A percentile compares a stretch with the other conserved stretches of the same genome.
Conservation (phyloP, 2,888 invertebrate species). For the Athripsodes cinereus region DNA sequence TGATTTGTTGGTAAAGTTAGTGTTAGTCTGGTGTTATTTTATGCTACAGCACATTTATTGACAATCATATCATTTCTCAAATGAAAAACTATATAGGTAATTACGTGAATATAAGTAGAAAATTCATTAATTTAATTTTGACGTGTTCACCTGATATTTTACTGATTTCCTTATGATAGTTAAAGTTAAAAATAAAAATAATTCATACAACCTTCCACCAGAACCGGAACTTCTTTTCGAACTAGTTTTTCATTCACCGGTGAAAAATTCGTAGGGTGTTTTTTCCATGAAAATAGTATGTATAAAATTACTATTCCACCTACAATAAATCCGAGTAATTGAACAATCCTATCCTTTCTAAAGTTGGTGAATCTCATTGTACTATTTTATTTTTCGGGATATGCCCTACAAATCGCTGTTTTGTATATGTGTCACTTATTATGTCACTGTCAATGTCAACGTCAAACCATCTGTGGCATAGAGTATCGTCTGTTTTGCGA, state of each 20-base stretch:
- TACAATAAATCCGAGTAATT: not conserved
- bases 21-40: too few species aligned
- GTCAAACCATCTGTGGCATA: too few species aligned
- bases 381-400: not conserved
- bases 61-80: too few species aligned
- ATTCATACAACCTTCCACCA: conserved; percentile 34
- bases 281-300: conserved; percentile 12
- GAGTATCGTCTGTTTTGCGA: too few species aligned
- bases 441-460: too few species aligned
- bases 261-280: conserved; percentile 1
- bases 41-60: too few species aligned
- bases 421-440: too few species aligned
- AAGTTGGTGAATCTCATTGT: conserved; percentile 22
- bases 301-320: conserved; percentile 12
- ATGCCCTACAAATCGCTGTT: too few species aligned
- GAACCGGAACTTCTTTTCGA: conserved; percentile 33
- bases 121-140: not conserved
- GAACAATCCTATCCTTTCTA: conserved; percentile 15
- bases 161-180: not conserved
- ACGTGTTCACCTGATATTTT: not conserved
- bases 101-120: too few species aligned
- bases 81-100: too few species aligned
- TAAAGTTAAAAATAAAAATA: not conserved
- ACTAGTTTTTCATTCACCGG: conserved; percentile 13
- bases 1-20: too few species aligned